These are phyloP conservation scores for Pteronura brasiliensis DNA, from an alignment of 2,113 vertebrate genomes.

Conservation along the genomic window DNA sequence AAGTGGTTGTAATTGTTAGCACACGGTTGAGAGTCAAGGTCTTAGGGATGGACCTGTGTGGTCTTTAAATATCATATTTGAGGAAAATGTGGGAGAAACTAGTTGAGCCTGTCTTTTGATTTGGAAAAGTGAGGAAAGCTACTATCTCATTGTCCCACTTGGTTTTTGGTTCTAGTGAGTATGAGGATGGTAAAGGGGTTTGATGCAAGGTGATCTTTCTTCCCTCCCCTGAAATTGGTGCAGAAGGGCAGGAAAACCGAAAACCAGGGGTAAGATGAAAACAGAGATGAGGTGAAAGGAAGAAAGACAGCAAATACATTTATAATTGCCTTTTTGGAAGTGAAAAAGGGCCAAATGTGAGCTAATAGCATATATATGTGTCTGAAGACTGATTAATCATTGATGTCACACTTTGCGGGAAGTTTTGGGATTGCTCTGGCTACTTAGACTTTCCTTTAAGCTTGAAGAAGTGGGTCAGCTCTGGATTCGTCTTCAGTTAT, in stretches of 20 bases:
- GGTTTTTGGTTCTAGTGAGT: background rate
- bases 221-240: background rate
- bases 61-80: background rate
- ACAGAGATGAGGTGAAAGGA: background rate
- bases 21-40: background rate
- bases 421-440: background rate
- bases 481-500: constrained; percentile 30
- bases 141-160: background rate
- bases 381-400: background rate
- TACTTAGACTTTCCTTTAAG: background rate
- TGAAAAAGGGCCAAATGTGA: background rate
- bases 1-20: background rate
- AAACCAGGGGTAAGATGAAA: background rate
- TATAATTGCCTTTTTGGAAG: constrained; percentile 28
- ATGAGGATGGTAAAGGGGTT: background rate
- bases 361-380: background rate
- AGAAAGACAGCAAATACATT: background rate
- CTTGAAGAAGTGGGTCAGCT: constrained; percentile 22
- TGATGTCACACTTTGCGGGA: background rate
- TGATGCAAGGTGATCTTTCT: background rate
- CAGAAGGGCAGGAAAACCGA: background rate
- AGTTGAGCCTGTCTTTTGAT: background rate
- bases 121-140: background rate
- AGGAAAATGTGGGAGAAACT: background rate
- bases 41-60: background rate